These are phyloP conservation scores for Probosciger aterrimus DNA, from an alignment of 2,113 vertebrate species.

Conservation along the genomic window DNA sequence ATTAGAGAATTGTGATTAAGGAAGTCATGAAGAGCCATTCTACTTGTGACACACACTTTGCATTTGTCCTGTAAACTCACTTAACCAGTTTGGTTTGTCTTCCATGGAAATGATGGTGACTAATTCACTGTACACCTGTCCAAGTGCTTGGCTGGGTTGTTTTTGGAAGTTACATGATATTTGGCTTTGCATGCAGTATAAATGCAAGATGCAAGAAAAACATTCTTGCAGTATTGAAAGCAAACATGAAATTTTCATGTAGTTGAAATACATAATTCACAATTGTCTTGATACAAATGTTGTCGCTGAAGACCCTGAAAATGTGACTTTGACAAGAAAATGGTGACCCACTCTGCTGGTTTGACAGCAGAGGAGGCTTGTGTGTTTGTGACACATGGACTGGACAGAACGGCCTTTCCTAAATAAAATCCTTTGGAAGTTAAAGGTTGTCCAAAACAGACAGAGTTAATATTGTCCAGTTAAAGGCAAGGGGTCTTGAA, in stretches of 20 bases:
- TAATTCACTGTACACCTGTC: neutral
- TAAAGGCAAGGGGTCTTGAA: neutral
- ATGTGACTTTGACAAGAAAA: neutral
- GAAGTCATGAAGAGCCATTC: accelerated
- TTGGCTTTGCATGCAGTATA: neutral
- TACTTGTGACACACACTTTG: neutral
- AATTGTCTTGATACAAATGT: neutral
- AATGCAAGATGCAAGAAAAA: neutral
- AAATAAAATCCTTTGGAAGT: accelerated
- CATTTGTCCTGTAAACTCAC: neutral
- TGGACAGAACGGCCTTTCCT: neutral
- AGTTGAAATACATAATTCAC: neutral
- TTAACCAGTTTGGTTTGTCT: neutral
- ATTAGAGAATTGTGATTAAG: neutral
- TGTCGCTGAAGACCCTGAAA: neutral
- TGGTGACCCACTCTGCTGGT: accelerated
- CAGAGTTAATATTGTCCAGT: neutral
- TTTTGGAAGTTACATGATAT: neutral
- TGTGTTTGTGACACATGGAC: accelerated
- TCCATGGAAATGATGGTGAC: neutral
- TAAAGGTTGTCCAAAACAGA: neutral
- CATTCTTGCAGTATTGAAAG: neutral
- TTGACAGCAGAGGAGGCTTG: accelerated
- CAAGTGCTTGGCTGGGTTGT: neutral
- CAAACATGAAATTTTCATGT: neutral